These are phyloP conservation scores for Natator depressus DNA, from an alignment of 2,113 vertebrate species.

Conservation along the genomic window DNA sequence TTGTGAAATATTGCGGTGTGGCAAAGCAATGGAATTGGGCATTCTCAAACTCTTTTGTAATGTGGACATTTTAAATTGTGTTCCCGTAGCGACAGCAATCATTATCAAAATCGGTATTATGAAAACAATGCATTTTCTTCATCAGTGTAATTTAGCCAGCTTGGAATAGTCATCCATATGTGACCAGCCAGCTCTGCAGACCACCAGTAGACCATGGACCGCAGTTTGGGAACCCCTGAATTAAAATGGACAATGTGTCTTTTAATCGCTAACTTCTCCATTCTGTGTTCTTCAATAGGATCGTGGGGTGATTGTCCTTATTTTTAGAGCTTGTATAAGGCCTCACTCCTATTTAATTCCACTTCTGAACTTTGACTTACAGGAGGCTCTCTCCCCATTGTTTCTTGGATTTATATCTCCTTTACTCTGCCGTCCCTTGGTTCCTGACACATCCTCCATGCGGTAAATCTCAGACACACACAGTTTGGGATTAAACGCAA, in stretches of 20 bases:
- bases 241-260: background rate
- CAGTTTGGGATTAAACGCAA: slow-evolving; percentile 94
- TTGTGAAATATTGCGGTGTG: background rate
- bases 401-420: slow-evolving; percentile 90
- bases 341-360: rapidly evolving
- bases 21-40: background rate
- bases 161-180: background rate
- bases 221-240: background rate
- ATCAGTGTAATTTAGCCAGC: background rate
- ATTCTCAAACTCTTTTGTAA: background rate
- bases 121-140: background rate
- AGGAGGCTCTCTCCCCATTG: slow-evolving; percentile 95
- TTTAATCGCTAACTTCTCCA: background rate
- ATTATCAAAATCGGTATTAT: background rate
- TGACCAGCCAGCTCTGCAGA: background rate
- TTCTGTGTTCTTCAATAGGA: background rate
- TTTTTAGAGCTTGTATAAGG: too few species aligned
- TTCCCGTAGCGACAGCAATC: background rate
- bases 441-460: slow-evolving; percentile 93
- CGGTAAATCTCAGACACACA: slow-evolving; percentile 94
- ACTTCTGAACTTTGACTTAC: slow-evolving; percentile 82
- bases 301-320: rapidly evolving
- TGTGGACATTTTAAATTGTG: background rate
- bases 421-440: slow-evolving; percentile 85
- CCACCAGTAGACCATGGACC: background rate